Evolutionary conservation across 2,113 vertebrate species (phyloP).

Genomic region (Oostethus manadensis): DNA sequence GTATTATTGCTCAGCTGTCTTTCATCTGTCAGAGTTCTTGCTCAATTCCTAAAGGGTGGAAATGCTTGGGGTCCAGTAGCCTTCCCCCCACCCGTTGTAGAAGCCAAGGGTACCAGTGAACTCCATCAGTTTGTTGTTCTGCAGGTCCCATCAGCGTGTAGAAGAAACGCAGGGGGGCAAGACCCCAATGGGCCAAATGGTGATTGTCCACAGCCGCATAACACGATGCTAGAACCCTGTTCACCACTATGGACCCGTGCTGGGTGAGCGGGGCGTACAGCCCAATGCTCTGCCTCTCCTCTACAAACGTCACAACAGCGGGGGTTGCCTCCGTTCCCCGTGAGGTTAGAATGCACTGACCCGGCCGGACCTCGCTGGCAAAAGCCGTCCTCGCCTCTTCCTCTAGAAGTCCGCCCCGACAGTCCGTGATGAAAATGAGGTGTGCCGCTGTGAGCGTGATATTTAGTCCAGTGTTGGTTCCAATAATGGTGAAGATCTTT

Average conservation of each 20-base stretch:
- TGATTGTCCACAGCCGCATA: slow-evolving; percentile 87
- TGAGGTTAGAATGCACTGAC: slow-evolving; percentile 81
- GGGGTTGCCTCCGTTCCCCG: slow-evolving; percentile 36
- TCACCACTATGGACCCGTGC: slow-evolving; percentile 88
- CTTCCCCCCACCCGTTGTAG: slow-evolving; percentile 81
- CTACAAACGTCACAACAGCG: slow-evolving; percentile 73
- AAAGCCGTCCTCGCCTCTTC: slow-evolving; percentile 76
- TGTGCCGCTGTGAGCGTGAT: slow-evolving; percentile 87
- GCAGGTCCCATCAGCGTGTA: slow-evolving; percentile 72
- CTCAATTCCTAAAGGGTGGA: slow-evolving; percentile 81
- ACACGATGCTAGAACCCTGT: slow-evolving; percentile 88
- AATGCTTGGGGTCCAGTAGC: slow-evolving; percentile 80
- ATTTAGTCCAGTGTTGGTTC: slow-evolving; percentile 75
- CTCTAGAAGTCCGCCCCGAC: slow-evolving; percentile 59
- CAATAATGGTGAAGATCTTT: slow-evolving; percentile 81
- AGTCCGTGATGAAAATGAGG: slow-evolving; percentile 80
- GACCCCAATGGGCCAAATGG: slow-evolving; percentile 82
- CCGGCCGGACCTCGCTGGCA: slow-evolving; percentile 80
- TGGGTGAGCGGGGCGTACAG: slow-evolving; percentile 87
- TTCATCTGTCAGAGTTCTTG: slow-evolving; percentile 50
- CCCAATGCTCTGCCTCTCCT: slow-evolving; percentile 68
- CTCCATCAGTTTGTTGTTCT: slow-evolving; percentile 69
- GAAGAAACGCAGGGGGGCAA: slow-evolving; percentile 84
- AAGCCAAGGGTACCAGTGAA: slow-evolving; percentile 91
- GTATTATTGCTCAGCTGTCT: neutral